Conservation (phyloP, 2,888 invertebrate species). For the Drosophila silvestris region DNA sequence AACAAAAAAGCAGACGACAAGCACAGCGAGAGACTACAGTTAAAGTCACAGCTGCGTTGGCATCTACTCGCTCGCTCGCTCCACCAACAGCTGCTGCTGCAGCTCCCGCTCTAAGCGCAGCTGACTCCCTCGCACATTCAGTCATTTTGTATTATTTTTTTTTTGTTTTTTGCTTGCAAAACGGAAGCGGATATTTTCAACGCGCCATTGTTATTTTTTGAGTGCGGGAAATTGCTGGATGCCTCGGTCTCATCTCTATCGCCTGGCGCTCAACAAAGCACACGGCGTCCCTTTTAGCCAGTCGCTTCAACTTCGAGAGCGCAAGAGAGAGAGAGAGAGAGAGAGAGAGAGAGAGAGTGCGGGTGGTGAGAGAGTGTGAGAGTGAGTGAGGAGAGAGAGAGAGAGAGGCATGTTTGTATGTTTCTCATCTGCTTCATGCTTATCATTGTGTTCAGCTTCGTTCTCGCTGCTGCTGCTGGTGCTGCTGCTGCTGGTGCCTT, state of each 20-base stretch:
- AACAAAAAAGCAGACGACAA: constrained; percentile 42
- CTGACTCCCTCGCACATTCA: constrained; percentile 18
- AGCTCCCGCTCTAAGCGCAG: not conserved
- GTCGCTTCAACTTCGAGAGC: constrained; percentile 48
- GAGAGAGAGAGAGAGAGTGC: not conserved
- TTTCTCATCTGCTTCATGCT: constrained; percentile 74
- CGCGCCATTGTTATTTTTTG: constrained; percentile 81
- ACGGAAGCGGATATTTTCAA: constrained; percentile 80
- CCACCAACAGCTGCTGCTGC: not conserved
- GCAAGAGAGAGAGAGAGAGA: not conserved
- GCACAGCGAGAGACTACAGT: constrained; percentile 39
- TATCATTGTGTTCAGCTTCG: constrained; percentile 76
- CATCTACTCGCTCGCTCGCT: constrained; percentile 11
- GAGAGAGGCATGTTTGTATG: constrained; percentile 22
- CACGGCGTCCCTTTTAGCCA: constrained; percentile 74
- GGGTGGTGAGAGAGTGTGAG: constrained; percentile 5
- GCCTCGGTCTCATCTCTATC: constrained; percentile 46
- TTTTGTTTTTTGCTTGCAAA: constrained; percentile 62
- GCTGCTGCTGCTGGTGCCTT: constrained; percentile 55
- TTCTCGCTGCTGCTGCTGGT: constrained; percentile 30
- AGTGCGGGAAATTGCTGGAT: constrained; percentile 79
- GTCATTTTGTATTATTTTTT: constrained; percentile 30
- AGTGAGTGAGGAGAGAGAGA: not conserved
- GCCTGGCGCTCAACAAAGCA: constrained; percentile 43
- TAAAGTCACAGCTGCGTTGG: constrained; percentile 54